Evolutionary conservation across 2,888 invertebrate genomes (phyloP).

Genomic region (Nemotelus pantherinus): DNA sequence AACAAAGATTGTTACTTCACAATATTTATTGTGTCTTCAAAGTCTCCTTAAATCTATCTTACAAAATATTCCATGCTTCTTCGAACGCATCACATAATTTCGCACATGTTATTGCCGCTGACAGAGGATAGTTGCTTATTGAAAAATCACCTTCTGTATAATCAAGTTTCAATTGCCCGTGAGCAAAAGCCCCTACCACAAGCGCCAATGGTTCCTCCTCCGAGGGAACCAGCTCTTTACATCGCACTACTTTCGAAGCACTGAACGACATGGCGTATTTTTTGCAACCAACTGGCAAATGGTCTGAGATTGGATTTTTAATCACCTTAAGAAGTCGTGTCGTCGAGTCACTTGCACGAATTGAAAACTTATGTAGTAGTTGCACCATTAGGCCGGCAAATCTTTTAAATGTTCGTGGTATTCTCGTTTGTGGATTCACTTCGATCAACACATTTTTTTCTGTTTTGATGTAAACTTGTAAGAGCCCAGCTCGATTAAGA

Average conservation of each 20-base stretch:
- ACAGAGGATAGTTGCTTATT: slow-evolving; percentile 95
- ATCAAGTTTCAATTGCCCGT: slow-evolving; percentile 88
- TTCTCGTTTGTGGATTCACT: slow-evolving; percentile 95
- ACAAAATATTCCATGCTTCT: slow-evolving; percentile 86
- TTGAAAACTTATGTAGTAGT: slow-evolving; percentile 91
- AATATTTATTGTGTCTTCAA: too few species aligned
- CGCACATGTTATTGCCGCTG: slow-evolving; percentile 94
- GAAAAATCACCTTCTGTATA: slow-evolving; percentile 92
- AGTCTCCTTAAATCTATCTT: slow-evolving; percentile 45
- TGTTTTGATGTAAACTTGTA: slow-evolving; percentile 95
- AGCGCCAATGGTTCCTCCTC: slow-evolving; percentile 86
- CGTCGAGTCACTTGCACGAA: slow-evolving; percentile 89
- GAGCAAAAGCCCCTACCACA: slow-evolving; percentile 96
- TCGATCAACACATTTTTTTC: slow-evolving; percentile 93
- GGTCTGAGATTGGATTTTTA: slow-evolving; percentile 94
- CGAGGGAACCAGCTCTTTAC: slow-evolving; percentile 80
- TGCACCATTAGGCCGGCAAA: slow-evolving; percentile 98
- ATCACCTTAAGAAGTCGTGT: slow-evolving; percentile 94
- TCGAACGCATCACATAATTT: slow-evolving; percentile 96
- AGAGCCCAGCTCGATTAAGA: slow-evolving; percentile 90
- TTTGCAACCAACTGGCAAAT: slow-evolving; percentile 92
- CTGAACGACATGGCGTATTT: slow-evolving; percentile 93
- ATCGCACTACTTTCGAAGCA: slow-evolving; percentile 74
- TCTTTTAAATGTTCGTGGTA: slow-evolving; percentile 95
- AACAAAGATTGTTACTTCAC: too few species aligned